These are phyloP conservation scores for Monodelphis domestica DNA, from an alignment of 2,797 vertebrate genomes.

Conservation along the genomic window DNA sequence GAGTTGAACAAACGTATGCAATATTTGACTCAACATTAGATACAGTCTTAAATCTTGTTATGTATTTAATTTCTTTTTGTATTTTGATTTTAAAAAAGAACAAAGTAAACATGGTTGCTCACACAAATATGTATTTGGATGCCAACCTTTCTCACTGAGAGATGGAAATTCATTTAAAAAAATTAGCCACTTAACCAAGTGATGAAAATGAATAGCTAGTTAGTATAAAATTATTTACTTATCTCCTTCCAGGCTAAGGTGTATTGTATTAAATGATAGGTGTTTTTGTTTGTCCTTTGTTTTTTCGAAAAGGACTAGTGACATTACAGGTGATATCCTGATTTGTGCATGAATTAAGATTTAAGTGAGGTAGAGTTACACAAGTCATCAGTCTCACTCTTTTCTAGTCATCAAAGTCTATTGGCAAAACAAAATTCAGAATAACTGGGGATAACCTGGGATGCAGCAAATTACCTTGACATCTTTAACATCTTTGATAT, in stretches of 20 bases:
- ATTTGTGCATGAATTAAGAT: no score
- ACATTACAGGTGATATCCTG: no score
- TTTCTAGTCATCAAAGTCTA: no score
- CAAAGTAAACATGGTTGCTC: background rate
- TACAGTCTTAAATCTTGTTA: background rate
- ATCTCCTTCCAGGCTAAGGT: background rate
- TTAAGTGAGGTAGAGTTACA: no score
- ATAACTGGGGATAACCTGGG: no score
- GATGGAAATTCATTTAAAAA: background rate
- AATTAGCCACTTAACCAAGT: background rate
- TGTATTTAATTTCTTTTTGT: background rate
- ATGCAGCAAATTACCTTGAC: no score
- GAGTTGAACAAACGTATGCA: background rate
- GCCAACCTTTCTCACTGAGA: background rate
- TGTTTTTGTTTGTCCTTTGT: no score
- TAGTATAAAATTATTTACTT: background rate
- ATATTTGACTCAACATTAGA: background rate
- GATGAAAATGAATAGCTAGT: background rate
- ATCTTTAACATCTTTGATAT: no score
- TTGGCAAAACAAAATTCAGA: no score
- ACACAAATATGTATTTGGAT: background rate
- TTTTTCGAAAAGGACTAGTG: no score
- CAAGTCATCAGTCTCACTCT: no score
- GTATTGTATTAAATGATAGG: background rate
- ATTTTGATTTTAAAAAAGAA: background rate